Evolutionary conservation across 1,140 invertebrate species (phyloP), one percentile per base, ranked within the genome.

Genomic region (Drosophila willistoni): DNA sequence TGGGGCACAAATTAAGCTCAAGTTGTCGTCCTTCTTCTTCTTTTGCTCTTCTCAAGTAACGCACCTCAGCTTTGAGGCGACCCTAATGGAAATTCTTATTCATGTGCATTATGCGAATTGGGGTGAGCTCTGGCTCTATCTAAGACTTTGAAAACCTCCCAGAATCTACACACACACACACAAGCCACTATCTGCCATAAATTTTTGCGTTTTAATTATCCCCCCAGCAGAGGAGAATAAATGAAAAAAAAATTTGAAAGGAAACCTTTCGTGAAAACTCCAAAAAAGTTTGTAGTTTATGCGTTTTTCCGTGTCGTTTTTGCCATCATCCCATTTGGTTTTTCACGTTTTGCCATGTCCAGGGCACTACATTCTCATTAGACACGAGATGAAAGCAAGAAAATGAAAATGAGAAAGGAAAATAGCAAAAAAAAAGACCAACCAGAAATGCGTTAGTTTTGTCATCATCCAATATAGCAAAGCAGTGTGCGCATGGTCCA

Each of bases 401-500:
- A 75, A 74, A 68, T 12, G 9, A 22, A n/a, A 47, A 47, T 29
- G 29, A 29, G 29, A 29, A 29, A 29, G 29, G 29, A 29, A 29
- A 7, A 29, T 7, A 29, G 29, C 5, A 9, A 2, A 68, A 87
- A 80, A 39, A 39, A 39, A 39, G 12, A 13, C 36, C 34, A 36
- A 36, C 34, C 36, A 39, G 34, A 39, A 39, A 39, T 78, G 84
- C 69, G 55, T 71, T 89, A 78, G 83, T 79, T 81, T 71, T 65
- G 68, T 51, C 81, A 70, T 75, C 66, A 76, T 79, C 62, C 68
- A 62, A 64, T 56, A 54, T 56, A 70, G 63, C 65, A 71, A 79
- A 75, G 83, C 79, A 79, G 66, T 87, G 66, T 87, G 79, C 84
- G 83, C 83, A 77, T 79, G 79, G 83, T 82, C 82, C 84, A 86